Evolutionary conservation across 1,140 invertebrate species (phyloP), one percentile per base, ranked within the genome.

Genomic region (Papilio machaon): DNA sequence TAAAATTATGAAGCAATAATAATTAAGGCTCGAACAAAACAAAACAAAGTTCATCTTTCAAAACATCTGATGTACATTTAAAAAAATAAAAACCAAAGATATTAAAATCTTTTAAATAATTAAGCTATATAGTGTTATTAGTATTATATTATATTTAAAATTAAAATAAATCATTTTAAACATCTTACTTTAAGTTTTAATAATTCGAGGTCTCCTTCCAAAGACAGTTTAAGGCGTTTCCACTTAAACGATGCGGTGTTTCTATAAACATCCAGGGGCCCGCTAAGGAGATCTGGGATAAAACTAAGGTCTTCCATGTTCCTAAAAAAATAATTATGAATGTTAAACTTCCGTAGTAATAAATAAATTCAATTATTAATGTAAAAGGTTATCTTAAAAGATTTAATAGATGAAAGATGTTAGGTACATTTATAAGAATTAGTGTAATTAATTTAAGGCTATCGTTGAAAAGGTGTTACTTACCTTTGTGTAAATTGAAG

Each of bases 241-340:
- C 97, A 98, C 89, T 97, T 95, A 88, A 98, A 98, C 9, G 96
- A 96, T 7, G 97, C 96, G 80, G 95, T 95, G 84, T 96, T 96
- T 85, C 98, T 95, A 92, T 97, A 98, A 3, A 86, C 88, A 89
- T 97, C 96, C 70, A 98, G 93, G 6, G 97, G 97, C 79, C 97
- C 97, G 23, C 91, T 93, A 58, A 95, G 95, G 74, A 96, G 91
- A 91, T 96, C 95, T 43, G 95, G 95, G 82, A 96, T 92, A 83
- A 96, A 96, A 90, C 92, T 93, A 74, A 94, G 81, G 80, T 94
- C 93, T 81, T 94, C 92, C 93, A 94, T 94, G 64, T 81, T 89
- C 75, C 80, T 87, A 85, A 87, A 85, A 85, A 88, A 85, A 43
- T 84, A 11, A 80, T 30, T 17, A 58, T 78, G 2, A 38, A n/a